Conservation (phyloP, 1,140 invertebrate genomes). For the Halyomorpha halys region DNA sequence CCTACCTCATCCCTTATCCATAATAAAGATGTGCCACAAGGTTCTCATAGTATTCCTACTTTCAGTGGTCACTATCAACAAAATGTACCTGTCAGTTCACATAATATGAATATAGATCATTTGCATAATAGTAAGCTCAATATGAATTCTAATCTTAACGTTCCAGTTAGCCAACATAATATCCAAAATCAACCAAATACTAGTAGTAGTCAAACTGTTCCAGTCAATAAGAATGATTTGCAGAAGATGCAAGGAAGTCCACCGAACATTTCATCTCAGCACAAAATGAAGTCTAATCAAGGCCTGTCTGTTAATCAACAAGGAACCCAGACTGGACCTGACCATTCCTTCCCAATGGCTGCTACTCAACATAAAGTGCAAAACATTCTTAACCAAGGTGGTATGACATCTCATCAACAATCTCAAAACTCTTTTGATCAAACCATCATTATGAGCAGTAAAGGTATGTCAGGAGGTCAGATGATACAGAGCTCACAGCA, state of each 20-base stretch:
- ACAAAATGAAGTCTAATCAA: not conserved
- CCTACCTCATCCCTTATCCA: too few relatives aligned
- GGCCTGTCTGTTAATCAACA: not conserved
- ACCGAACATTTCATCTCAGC: not conserved
- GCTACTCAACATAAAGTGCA: not conserved
- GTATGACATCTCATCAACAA: not conserved
- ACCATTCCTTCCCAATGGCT: not conserved
- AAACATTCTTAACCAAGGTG: not conserved
- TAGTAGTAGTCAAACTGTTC: not conserved
- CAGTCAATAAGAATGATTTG: not conserved
- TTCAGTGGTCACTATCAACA: not conserved
- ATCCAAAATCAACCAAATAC: not conserved
- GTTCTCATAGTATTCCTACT: not conserved
- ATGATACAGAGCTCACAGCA: not conserved
- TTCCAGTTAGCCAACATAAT: not conserved
- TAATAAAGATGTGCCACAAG: not conserved
- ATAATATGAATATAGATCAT: not conserved
- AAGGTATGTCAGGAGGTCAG: conserved; percentile 9
- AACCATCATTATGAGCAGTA: conserved; percentile 5
- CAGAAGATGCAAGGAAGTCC: conserved; percentile 6
- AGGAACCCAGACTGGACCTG: not conserved
- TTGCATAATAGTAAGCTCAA: too few relatives aligned
- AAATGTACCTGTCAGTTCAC: conserved; percentile 3
- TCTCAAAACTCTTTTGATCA: conserved; percentile 3
- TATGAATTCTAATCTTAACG: too few relatives aligned